phyloP scores from a whole-genome alignment of 2,797 vertebrate genomes.

The Molossus alvarezi region DNA sequence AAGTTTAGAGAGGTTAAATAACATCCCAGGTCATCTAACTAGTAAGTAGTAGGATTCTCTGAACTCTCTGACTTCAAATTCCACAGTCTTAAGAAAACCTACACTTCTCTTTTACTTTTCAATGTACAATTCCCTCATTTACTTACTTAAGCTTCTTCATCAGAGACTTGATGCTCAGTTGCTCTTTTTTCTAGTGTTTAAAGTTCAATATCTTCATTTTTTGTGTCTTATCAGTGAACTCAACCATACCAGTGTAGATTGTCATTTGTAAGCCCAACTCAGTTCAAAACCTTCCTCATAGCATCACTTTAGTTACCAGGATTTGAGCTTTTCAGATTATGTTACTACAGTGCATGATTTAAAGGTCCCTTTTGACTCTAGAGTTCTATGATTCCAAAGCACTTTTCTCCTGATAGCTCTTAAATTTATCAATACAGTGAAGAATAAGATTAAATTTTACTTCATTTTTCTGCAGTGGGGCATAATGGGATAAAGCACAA shows the following conservation, averaged over 20 bases:
- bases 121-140: neutral
- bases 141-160: neutral
- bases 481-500: slow-evolving; percentile 24
- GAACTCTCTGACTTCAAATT: slow-evolving; percentile 23
- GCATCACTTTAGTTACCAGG: neutral
- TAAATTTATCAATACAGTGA: slow-evolving; percentile 31
- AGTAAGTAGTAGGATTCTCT: neutral
- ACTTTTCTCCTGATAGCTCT: slow-evolving; percentile 19
- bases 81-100: neutral
- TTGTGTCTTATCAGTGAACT: neutral
- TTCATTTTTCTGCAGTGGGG: slow-evolving; percentile 43
- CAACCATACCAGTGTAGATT: neutral
- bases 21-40: neutral
- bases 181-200: neutral
- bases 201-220: slow-evolving; percentile 41
- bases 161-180: slow-evolving; percentile 6
- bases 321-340: slow-evolving; percentile 44
- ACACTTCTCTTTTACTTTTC: slow-evolving; percentile 54
- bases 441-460: slow-evolving; percentile 57
- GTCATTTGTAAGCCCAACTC: slow-evolving; percentile 1
- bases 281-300: slow-evolving; percentile 4
- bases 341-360: slow-evolving; percentile 16
- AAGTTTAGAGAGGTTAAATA: neutral
- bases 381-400: neutral
- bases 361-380: slow-evolving; percentile 24